Percentiles rank a stretch among this genome's conserved stretches.
Evolutionary conservation across 92 coral and sea anemone species (phyloP).

Genomic region (Phenganax stokvisi): DNA sequence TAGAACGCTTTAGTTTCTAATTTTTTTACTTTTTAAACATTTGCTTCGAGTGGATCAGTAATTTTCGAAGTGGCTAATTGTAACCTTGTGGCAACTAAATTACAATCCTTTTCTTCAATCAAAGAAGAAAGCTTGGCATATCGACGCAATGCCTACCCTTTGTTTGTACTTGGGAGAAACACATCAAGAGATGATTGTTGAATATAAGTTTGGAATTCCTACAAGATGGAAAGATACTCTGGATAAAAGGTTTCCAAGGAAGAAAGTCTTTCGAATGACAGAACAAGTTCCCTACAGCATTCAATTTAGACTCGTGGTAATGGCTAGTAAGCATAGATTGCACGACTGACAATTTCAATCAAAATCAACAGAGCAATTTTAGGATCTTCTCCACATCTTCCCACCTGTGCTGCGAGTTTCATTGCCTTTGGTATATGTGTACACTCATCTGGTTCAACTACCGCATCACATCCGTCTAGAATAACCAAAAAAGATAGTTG

Average conservation of each 20-base stretch:
- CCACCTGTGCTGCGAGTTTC: constrained; percentile 66
- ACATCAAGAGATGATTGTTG: constrained; percentile 63
- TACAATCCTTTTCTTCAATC: neutral
- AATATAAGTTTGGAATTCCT: constrained; percentile 77
- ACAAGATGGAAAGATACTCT: constrained; percentile 2
- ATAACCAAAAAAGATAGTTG: neutral
- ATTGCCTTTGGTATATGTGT: constrained; percentile 78
- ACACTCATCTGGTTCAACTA: constrained; percentile 79
- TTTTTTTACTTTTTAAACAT: no score
- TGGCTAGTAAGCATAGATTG: no score
- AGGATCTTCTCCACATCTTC: neutral
- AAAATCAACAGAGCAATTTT: no score
- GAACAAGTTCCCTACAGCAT: neutral
- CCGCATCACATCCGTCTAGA: constrained; percentile 86
- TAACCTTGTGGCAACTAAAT: neutral
- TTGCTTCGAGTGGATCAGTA: no score
- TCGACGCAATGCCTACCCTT: constrained; percentile 58
- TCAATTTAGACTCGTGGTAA: no score
- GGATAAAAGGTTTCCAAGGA: neutral
- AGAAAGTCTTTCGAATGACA: no score
- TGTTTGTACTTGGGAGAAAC: constrained; percentile 76
- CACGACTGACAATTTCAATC: no score
- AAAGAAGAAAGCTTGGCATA: neutral
- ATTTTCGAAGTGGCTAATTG: no score
- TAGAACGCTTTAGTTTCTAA: no score